phyloP scores from a whole-genome alignment of 2,888 invertebrate species.

The Timema cristinae region DNA sequence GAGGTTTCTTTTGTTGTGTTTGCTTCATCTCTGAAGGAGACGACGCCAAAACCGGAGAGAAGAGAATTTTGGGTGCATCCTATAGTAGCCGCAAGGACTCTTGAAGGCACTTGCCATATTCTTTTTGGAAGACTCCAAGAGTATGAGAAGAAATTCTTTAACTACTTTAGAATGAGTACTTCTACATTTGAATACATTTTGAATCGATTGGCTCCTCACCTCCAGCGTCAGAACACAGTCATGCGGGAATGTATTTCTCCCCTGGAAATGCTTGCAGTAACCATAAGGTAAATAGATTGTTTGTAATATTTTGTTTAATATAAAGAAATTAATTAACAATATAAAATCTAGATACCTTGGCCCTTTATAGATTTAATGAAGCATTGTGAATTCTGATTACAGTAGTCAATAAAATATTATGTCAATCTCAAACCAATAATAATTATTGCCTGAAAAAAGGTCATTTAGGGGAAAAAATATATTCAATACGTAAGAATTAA shows the following conservation, averaged over 20 bases:
- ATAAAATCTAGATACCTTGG: background rate
- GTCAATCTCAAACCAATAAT: too few relatives aligned
- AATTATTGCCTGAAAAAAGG: too few relatives aligned
- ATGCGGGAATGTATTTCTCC: slow-evolving; percentile 9
- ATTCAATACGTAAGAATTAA: too few relatives aligned
- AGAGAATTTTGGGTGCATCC: background rate
- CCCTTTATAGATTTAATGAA: too few relatives aligned
- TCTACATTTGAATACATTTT: background rate
- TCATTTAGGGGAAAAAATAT: too few relatives aligned
- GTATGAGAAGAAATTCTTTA: background rate
- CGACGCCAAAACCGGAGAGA: background rate
- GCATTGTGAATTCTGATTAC: too few relatives aligned
- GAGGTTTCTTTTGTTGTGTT: background rate
- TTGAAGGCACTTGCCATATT: background rate
- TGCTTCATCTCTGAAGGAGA: background rate
- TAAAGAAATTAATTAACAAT: background rate
- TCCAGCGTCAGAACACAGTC: background rate
- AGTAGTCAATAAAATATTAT: too few relatives aligned
- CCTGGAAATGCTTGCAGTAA: background rate
- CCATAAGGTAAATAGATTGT: background rate
- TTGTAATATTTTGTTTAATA: background rate
- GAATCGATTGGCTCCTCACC: background rate
- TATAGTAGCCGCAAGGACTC: background rate
- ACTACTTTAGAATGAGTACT: background rate
- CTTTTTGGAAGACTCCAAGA: background rate